Evolutionary conservation across 1,140 invertebrate genomes (phyloP), one percentile per base, ranked within the genome.

Genomic region (Euwallacea fornicatus): DNA sequence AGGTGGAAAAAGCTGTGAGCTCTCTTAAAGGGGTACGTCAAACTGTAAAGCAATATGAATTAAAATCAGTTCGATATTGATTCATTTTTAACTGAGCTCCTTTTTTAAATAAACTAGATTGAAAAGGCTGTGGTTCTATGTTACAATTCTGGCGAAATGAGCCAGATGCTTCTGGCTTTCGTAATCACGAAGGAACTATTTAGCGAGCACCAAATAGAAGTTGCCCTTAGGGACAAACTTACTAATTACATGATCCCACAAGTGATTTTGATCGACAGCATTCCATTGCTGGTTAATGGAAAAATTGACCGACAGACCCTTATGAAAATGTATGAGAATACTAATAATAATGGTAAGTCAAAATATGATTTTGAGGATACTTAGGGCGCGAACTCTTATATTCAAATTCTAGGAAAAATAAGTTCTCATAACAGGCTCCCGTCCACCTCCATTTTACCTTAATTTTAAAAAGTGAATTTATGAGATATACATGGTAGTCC

Each of bases 201-300:
- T 0, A 86, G 84, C 6, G 86, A 85, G 0, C 78, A 86, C n/a
- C 84, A 90, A 68, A 86, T 93, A 41, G 90, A 93, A 78, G 78
- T 80, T 0, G 79, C 83, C 11, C 79, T 94, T 16, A 86, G 86
- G 77, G 85, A 85, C 62, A 85, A 83, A 53, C 78, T 93, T 3
- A 87, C 90, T 0, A 81, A 86, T 7, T 94, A 94, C 78, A 93
- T 93, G 90, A 83, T 93, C 7, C 92, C 93, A 0, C 89, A 90
- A 81, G 86, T 94, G 0, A 84, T 93, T 7, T 79, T 91, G 0
- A 79, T 94, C 6, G 88, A 93, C 7, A 85, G 80, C 7, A 87
- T 95, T 68, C 93, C 93, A 0, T 81, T 93, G 4, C 81, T 95
- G 8, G 90, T 91, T 0, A 96, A 95, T 81, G 93, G 93, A 7